phyloP scores from a whole-genome alignment of 30 jellyfish, hydroid and myxozoan species.

The Hydractinia echinata region DNA sequence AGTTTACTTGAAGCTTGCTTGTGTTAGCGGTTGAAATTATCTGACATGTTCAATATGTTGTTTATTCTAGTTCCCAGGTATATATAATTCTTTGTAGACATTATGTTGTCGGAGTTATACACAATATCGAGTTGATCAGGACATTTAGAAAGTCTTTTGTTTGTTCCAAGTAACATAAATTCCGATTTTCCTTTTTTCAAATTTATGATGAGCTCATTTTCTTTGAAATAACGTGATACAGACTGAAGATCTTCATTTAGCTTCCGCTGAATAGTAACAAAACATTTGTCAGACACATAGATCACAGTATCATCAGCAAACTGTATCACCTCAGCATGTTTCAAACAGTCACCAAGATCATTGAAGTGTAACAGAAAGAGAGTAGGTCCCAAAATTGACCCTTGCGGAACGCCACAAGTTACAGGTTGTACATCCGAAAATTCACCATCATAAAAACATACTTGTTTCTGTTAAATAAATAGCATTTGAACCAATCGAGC shows the following conservation, averaged over 20 bases:
- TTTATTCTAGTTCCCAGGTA: no score
- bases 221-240: conserved; percentile 27
- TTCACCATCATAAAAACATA: neutral
- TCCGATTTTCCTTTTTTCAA: conserved; percentile 6
- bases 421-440: neutral
- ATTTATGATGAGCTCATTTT: conserved; percentile 35
- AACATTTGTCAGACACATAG: neutral
- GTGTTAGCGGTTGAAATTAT: conserved; percentile 34
- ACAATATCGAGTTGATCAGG: neutral
- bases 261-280: neutral
- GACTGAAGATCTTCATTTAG: neutral
- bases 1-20: conserved; percentile 45
- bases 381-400: conserved; percentile 43
- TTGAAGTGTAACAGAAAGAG: conserved; percentile 42
- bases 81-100: no score
- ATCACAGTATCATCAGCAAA: conserved; percentile 71
- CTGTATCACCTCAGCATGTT: conserved; percentile 46
- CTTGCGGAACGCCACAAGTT: conserved; percentile 39
- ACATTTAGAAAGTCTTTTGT: neutral
- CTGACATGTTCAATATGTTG: neutral
- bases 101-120: neutral
- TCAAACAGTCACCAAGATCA: conserved; percentile 57
- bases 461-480: conserved; percentile 49
- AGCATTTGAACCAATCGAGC: conserved; percentile 61
- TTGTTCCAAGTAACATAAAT: no score